Conservation (phyloP, 1,140 invertebrate genomes). For the Homarus americanus region DNA sequence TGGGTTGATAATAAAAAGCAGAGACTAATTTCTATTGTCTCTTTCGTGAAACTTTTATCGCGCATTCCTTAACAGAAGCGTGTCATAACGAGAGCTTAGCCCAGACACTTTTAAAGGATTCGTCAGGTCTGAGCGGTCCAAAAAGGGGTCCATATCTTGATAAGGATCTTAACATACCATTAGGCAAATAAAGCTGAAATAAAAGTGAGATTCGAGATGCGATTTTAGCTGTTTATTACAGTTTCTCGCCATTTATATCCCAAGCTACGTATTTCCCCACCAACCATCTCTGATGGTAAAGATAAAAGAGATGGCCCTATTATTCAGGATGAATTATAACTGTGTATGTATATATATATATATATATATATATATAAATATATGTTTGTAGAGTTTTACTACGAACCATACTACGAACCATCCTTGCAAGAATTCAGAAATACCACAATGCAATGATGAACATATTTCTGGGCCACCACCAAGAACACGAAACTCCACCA, state of each 20-base stretch:
- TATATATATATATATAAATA: neutral
- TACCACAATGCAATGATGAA: too few relatives aligned
- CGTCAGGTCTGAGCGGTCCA: neutral
- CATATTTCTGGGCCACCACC: too few relatives aligned
- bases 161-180: neutral
- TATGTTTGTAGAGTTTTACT: neutral
- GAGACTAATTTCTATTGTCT: too few relatives aligned
- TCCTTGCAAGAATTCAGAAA: too few relatives aligned
- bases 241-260: neutral
- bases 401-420: too few relatives aligned
- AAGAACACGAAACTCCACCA: too few relatives aligned
- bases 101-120: too few relatives aligned
- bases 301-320: neutral
- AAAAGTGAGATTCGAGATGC: neutral
- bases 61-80: too few relatives aligned
- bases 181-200: slow-evolving; percentile 6
- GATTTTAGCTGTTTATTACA: neutral
- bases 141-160: neutral
- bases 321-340: neutral
- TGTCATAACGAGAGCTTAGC: too few relatives aligned
- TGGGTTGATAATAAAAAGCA: too few relatives aligned
- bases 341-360: neutral
- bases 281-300: neutral
- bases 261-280: neutral
- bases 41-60: too few relatives aligned